Evolutionary conservation across 2,888 invertebrate genomes (phyloP).

Genomic region (Priapulus caudatus): DNA sequence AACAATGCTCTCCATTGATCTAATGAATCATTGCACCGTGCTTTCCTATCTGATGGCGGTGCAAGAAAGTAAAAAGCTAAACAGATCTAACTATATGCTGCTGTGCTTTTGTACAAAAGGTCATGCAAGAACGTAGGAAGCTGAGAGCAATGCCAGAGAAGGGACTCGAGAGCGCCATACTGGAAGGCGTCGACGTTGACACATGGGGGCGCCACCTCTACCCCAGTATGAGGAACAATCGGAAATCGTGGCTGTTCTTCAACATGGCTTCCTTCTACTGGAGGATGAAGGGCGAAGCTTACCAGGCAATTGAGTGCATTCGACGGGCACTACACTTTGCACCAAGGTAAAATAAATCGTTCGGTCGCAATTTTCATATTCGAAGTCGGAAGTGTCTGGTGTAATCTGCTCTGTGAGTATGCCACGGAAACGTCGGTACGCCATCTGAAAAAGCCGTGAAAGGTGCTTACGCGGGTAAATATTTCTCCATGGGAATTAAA

Average conservation of each 20-base stretch:
- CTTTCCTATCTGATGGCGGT: too few relatives aligned
- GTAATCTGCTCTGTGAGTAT: too few relatives aligned
- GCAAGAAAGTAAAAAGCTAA: slow-evolving; percentile 12
- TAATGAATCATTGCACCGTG: too few relatives aligned
- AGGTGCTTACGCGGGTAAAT: too few relatives aligned
- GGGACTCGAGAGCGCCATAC: slow-evolving; percentile 41
- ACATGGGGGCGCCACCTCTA: slow-evolving; percentile 53
- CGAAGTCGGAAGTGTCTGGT: too few relatives aligned
- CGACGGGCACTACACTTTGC: slow-evolving; percentile 60
- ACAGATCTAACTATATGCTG: slow-evolving; percentile 6
- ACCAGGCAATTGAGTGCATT: slow-evolving; percentile 66
- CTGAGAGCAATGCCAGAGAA: slow-evolving; percentile 45
- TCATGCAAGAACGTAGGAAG: slow-evolving; percentile 44
- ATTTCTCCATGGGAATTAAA: too few relatives aligned
- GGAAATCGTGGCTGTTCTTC: slow-evolving; percentile 63
- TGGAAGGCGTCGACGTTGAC: slow-evolving; percentile 27
- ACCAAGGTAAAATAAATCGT: slow-evolving; percentile 55
- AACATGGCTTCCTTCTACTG: slow-evolving; percentile 67
- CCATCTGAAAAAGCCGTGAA: too few relatives aligned
- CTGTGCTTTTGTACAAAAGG: too few relatives aligned
- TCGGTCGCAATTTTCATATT: too few relatives aligned
- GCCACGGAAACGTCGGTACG: too few relatives aligned
- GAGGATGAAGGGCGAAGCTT: slow-evolving; percentile 58
- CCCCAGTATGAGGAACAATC: slow-evolving; percentile 49
- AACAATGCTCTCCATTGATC: too few relatives aligned